These are phyloP conservation scores for Paracanthobrama guichenoti DNA, from an alignment of 2,113 vertebrate genomes.

Conservation along the genomic window DNA sequence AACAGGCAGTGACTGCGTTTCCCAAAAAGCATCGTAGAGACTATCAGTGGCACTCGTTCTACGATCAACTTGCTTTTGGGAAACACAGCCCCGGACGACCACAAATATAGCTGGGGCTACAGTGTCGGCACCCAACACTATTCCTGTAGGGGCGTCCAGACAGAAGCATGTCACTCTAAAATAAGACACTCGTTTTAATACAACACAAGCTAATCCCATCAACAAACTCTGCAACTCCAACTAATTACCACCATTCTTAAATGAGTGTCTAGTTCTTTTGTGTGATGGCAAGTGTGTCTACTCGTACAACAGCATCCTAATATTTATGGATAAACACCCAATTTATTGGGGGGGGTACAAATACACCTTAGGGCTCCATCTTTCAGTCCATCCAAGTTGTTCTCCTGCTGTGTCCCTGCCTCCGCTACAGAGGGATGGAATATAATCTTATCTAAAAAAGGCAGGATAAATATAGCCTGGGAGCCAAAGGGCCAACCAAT, in stretches of 20 bases:
- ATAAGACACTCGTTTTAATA: background rate
- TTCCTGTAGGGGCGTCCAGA: constrained; percentile 38
- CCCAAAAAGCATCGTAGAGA: background rate
- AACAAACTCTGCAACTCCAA: background rate
- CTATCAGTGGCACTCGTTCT: too few species aligned
- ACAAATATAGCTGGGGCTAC: constrained; percentile 48
- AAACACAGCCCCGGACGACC: background rate
- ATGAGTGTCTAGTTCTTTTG: background rate
- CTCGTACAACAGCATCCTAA: background rate
- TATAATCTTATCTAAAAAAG: constrained; percentile 79
- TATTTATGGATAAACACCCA: background rate
- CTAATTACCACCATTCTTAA: background rate
- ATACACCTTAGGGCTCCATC: background rate
- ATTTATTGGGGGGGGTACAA: background rate
- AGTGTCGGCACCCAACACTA: constrained; percentile 44
- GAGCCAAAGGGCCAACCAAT: constrained; percentile 56
- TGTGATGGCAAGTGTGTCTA: background rate
- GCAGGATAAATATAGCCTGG: constrained; percentile 69
- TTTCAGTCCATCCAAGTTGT: background rate
- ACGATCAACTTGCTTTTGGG: too few species aligned
- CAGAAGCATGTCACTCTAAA: constrained; percentile 4
- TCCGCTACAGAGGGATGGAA: constrained; percentile 63
- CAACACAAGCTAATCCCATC: background rate
- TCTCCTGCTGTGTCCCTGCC: constrained; percentile 35
- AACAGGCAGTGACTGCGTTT: background rate